Conservation (phyloP, 2,113 vertebrate genomes). For the Phasianus colchicus region DNA sequence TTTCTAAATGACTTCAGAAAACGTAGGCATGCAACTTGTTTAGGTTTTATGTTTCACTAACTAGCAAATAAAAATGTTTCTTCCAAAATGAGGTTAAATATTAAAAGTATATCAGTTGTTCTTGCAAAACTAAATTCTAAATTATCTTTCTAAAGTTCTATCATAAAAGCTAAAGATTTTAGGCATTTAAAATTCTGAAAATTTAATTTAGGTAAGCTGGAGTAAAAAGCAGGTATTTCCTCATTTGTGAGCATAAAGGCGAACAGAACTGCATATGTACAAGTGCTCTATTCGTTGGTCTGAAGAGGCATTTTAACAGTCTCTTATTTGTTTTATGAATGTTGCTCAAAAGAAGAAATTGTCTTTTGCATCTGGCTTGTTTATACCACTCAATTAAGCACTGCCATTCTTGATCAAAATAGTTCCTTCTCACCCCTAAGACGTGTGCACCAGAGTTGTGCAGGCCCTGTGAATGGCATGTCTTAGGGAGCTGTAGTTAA, state of each 20-base stretch:
- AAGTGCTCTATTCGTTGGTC: not conserved
- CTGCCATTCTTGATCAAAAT: not conserved
- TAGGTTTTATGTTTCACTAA: not conserved
- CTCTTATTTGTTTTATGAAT: not conserved
- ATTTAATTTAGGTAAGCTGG: not conserved
- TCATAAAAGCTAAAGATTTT: not conserved
- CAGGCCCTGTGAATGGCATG: not conserved
- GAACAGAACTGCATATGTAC: not conserved
- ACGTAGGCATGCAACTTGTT: not conserved
- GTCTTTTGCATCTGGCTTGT: not conserved
- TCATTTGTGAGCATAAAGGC: not conserved
- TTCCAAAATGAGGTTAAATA: not conserved
- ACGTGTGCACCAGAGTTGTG: not conserved
- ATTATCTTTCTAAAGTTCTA: not conserved
- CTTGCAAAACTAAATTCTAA: not conserved
- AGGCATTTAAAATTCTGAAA: not conserved
- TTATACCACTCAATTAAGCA: not conserved
- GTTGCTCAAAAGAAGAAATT: not conserved
- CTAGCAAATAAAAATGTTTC: not conserved
- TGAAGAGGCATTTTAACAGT: not conserved
- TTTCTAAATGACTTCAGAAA: not conserved
- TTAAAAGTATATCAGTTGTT: not conserved
- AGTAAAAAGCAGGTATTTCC: not conserved
- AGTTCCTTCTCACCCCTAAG: not conserved
- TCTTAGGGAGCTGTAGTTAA: accelerated